These are phyloP conservation scores for Buteo buteo DNA, from an alignment of 2,113 vertebrate genomes.

Conservation along the genomic window DNA sequence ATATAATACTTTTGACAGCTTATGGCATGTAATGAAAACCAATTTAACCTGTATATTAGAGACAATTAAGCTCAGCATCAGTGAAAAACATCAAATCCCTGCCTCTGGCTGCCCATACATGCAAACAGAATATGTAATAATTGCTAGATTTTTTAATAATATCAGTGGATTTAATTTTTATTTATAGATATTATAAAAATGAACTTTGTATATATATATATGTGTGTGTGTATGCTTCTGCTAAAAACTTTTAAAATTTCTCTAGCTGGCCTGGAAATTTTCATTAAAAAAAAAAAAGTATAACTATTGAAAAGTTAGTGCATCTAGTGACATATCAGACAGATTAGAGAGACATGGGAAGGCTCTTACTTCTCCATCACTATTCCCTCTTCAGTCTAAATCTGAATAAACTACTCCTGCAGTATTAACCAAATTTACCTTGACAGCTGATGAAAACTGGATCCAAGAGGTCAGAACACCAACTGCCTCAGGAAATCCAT, in stretches of 20 bases:
- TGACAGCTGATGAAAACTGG: conserved; percentile 66
- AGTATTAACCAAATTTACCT: conserved; percentile 60
- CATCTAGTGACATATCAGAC: not conserved
- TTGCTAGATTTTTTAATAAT: not conserved
- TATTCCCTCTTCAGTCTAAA: not conserved
- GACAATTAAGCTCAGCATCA: not conserved
- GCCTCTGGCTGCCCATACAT: not conserved
- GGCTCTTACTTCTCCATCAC: not conserved
- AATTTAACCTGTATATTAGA: not conserved
- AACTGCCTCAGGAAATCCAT: conserved; percentile 51
- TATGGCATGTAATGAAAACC: not conserved
- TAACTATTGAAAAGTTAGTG: not conserved
- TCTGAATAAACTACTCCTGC: conserved; percentile 3
- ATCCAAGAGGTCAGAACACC: conserved; percentile 56
- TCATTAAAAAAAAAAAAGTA: not conserved
- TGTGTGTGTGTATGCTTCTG: not conserved
- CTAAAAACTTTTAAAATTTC: not conserved
- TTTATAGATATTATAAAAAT: not conserved
- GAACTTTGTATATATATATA: fast-evolving
- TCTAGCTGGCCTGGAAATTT: not conserved
- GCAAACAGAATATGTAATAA: not conserved
- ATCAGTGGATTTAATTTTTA: not conserved
- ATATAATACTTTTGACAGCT: not conserved
- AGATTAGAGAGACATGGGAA: not conserved
- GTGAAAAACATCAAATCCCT: not conserved